Conservation (phyloP, 2,113 vertebrate species). For the Coracopsis vasa region DNA sequence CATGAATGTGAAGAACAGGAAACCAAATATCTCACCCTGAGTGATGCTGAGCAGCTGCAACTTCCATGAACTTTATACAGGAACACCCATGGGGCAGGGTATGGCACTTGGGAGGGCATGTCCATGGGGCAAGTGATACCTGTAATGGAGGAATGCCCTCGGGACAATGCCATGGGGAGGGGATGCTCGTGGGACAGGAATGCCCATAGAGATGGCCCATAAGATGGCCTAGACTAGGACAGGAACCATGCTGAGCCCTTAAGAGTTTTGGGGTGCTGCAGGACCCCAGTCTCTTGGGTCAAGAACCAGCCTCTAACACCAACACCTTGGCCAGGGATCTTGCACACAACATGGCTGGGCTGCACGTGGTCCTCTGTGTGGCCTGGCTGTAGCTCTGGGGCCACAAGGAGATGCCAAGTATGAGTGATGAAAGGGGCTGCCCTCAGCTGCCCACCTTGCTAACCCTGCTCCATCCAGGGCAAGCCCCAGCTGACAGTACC, state of each 20-base stretch:
- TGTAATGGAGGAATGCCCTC: too few relatives aligned
- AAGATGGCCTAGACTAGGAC: not conserved
- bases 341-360: not conserved
- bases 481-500: not conserved
- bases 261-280: not conserved
- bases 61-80: too few relatives aligned
- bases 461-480: not conserved
- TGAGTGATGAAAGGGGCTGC: not conserved
- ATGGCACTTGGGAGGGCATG: too few relatives aligned
- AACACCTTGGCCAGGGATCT: not conserved
- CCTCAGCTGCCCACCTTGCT: not conserved
- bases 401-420: not conserved
- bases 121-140: too few relatives aligned
- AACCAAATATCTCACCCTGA: too few relatives aligned
- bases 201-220: not conserved
- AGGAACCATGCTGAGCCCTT: not conserved
- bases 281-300: not conserved
- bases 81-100: too few relatives aligned
- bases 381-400: not conserved
- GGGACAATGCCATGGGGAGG: too few relatives aligned
- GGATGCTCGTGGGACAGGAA: not conserved
- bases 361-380: not conserved
- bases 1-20: too few relatives aligned
- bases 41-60: too few relatives aligned
- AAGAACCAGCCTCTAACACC: not conserved